phyloP scores from a whole-genome alignment of 2,797 vertebrate genomes.

The Intellagama lesueurii region DNA sequence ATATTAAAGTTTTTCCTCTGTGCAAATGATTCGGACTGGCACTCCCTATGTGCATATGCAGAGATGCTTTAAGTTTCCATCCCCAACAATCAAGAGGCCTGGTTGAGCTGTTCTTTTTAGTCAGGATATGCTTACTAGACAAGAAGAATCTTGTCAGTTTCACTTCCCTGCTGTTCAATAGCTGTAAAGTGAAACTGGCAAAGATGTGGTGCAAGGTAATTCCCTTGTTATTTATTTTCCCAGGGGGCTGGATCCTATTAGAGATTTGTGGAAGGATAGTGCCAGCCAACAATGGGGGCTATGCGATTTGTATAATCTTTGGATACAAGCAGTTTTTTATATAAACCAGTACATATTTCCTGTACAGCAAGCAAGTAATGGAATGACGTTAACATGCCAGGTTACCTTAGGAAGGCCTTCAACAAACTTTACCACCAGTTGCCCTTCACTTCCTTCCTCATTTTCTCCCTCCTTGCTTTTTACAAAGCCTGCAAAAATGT shows the following conservation, averaged over 20 bases:
- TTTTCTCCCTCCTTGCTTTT: constrained; percentile 95
- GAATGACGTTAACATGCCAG: neutral
- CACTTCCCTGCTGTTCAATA: neutral
- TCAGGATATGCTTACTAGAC: neutral
- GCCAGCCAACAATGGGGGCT: neutral
- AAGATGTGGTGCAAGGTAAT: neutral
- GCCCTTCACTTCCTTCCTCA: constrained; percentile 85
- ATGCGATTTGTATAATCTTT: neutral
- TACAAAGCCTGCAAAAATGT: constrained; percentile 84
- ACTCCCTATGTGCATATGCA: no score
- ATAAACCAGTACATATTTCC: neutral
- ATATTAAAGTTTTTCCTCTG: no score
- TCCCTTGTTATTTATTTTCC: neutral
- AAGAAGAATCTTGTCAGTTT: constrained; percentile 9
- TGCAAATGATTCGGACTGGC: no score
- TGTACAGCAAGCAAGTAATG: constrained; percentile 16
- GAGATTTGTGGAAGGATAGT: neutral
- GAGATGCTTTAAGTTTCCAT: no score
- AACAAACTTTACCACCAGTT: constrained; percentile 88
- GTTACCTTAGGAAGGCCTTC: constrained; percentile 90
- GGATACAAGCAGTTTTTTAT: neutral
- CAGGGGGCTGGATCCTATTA: neutral
- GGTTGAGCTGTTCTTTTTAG: no score
- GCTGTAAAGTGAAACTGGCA: neutral
- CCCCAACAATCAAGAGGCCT: no score